Conservation (phyloP, 2,113 vertebrate genomes). For the Acanthisitta chloris region DNA sequence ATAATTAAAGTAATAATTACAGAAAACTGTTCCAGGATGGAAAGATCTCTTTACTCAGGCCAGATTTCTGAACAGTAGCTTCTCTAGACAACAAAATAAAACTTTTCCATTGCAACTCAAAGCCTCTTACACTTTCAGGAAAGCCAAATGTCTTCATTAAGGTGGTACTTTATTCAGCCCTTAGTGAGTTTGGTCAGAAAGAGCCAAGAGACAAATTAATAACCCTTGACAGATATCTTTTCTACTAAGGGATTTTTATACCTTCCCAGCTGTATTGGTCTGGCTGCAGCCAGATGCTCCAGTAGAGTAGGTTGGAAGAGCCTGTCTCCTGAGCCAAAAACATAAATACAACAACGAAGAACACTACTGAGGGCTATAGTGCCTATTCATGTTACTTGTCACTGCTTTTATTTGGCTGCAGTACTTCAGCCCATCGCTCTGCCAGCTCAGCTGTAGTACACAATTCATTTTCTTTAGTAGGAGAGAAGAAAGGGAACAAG, state of each 20-base stretch:
- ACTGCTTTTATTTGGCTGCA: background rate
- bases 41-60: background rate
- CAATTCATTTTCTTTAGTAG: background rate
- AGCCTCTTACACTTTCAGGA: background rate
- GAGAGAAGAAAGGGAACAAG: background rate
- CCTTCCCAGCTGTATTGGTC: accelerated
- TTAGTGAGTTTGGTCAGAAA: accelerated
- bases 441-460: background rate
- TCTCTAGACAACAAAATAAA: background rate
- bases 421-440: background rate
- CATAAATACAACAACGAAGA: background rate
- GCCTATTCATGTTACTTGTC: background rate
- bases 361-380: accelerated
- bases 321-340: background rate
- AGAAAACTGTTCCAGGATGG: background rate
- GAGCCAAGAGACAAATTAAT: background rate
- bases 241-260: background rate
- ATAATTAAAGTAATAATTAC: background rate
- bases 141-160: background rate
- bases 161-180: background rate
- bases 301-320: background rate
- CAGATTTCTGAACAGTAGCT: background rate
- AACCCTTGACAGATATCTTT: background rate
- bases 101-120: background rate
- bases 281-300: background rate